phyloP scores from a whole-genome alignment of 2,797 vertebrate genomes.

The Thripadectes ignobilis region DNA sequence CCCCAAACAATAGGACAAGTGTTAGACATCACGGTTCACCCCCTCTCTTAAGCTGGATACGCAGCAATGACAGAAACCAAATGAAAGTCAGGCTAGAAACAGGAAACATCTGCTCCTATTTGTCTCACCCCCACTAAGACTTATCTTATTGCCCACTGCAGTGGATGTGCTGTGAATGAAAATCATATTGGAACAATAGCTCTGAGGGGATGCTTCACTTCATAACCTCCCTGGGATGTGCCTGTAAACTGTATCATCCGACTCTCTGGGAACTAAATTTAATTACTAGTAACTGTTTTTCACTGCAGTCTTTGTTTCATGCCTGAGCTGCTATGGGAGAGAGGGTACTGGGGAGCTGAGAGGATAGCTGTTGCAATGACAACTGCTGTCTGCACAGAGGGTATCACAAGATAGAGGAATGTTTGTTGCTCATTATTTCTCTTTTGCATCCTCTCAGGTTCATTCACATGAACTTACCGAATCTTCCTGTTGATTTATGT shows the following conservation, averaged over 20 bases:
- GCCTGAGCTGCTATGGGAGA: background rate
- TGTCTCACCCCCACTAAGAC: slow-evolving; percentile 58
- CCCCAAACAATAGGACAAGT: slow-evolving; percentile 56
- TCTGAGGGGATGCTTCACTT: slow-evolving; percentile 35
- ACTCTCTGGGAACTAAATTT: slow-evolving; percentile 21
- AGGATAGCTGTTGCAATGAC: background rate
- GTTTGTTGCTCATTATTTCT: background rate
- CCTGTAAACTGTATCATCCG: background rate
- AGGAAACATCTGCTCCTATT: slow-evolving; percentile 68
- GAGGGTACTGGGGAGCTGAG: background rate
- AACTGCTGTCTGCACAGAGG: background rate
- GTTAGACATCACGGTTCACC: slow-evolving; percentile 53
- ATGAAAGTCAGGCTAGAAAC: slow-evolving; percentile 65
- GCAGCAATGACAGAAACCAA: slow-evolving; percentile 60
- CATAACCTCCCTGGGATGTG: slow-evolving; percentile 17
- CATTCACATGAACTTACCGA: background rate
- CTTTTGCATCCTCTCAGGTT: background rate
- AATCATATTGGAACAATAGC: slow-evolving; percentile 54
- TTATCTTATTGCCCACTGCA: slow-evolving; percentile 49
- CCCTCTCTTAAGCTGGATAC: slow-evolving; percentile 31
- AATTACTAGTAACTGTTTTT: slow-evolving; percentile 10
- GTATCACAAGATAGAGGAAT: background rate
- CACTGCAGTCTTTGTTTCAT: background rate
- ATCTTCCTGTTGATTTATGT: background rate
- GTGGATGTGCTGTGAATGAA: slow-evolving; percentile 48